Base-by-base conservation (phyloP, 2,113 vertebrate genomes). In the Globicephala melas region DNA sequence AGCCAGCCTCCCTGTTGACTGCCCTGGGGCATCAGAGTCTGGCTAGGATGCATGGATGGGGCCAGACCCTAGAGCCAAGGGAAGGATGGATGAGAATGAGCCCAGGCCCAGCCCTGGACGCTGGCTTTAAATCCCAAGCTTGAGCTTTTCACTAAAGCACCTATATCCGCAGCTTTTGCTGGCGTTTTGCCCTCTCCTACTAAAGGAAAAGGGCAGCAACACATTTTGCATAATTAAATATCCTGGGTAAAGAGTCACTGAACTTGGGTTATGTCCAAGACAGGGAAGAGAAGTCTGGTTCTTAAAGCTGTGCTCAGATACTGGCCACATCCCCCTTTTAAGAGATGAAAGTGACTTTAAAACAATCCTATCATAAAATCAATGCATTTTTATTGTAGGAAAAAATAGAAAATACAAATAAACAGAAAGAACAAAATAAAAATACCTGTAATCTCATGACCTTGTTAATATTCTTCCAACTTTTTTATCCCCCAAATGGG, bases 221-320 rank as follows among this genome's bases (percentile, higher is more conserved):
- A 36, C 36, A 58, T 11, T 96, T 62, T 82, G 33, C 76, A 94
- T 95, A 68, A 68, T 88, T 89, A 73, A 90, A 55, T 41, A 86
- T 20, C 6, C 33, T 36, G 70, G 10, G 25, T 53, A 28, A 70
- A 73, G 63, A 47, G 9, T 53, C 6, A 9, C 31, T 38, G 17
- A 26, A 21, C 44, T 79, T 82, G 44, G 62, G 28, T 70, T 62
- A 9, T 5, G 7, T 82, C 92, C 71, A 83, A 53, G 53, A 31
- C 41, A 20, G 76, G 88, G 70, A 44, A n/a, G 80, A 38, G 26
- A 83, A 6, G 15, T 33, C 47, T 77, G 26, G 7, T 94, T 82
- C 62, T 81, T 71, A 55, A 88, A 41, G 44, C 31, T 86, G 6
- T 91, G n/a, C 36, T 73, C 38, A 82, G 55, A 36, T n/a, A 36